phyloP scores from a whole-genome alignment of 2,797 vertebrate genomes.

The Lates japonicus region DNA sequence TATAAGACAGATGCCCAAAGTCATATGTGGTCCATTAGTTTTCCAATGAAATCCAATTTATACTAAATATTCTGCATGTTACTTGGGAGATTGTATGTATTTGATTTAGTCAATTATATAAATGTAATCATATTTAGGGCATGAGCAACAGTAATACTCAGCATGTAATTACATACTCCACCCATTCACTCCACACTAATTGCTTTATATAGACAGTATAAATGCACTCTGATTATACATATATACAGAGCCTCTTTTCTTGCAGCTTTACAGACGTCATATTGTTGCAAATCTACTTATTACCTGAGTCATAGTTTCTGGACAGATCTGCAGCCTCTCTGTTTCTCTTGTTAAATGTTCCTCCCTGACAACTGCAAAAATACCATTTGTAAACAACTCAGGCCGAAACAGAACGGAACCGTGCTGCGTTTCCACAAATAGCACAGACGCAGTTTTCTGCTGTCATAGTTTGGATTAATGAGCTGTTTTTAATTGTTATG shows the following conservation, averaged over 20 bases:
- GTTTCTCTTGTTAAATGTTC: constrained; percentile 7
- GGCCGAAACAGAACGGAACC: constrained; percentile 19
- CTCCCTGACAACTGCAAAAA: constrained; percentile 3
- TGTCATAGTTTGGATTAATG: constrained; percentile 53
- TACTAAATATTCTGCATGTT: background rate
- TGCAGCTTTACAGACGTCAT: background rate
- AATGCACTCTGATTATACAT: too few species aligned
- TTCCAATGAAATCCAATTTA: background rate
- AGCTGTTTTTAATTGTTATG: constrained; percentile 53
- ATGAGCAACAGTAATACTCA: background rate
- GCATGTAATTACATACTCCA: background rate
- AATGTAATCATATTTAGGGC: background rate
- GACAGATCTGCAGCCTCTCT: background rate
- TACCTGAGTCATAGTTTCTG: background rate
- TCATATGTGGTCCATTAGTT: accelerated
- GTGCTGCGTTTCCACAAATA: constrained; percentile 35
- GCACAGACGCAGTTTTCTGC: constrained; percentile 26
- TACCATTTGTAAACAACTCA: background rate
- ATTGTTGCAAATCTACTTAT: background rate
- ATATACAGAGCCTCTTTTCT: background rate
- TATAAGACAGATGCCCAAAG: constrained; percentile 16
- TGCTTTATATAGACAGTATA: background rate
- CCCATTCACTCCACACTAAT: background rate
- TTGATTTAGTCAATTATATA: background rate
- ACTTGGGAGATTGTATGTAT: too few species aligned